These are phyloP conservation scores for Varanus salvator DNA, from an alignment of 2,113 vertebrate genomes.

Conservation along the genomic window DNA sequence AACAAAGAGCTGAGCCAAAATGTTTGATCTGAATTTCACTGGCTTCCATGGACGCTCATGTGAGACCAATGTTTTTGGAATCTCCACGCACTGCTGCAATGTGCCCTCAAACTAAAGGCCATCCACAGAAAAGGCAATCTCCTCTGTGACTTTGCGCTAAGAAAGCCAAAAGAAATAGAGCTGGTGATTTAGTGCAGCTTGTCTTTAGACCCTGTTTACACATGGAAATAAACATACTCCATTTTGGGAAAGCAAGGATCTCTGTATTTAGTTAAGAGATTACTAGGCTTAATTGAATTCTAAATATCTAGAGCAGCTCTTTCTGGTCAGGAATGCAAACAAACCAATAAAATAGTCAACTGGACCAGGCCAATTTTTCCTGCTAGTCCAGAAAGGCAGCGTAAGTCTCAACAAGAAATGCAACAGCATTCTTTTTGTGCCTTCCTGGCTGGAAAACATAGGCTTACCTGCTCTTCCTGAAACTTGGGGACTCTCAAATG, in stretches of 20 bases:
- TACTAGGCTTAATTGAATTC: slow-evolving; percentile 41
- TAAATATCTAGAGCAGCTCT: not conserved
- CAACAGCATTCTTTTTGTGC: not conserved
- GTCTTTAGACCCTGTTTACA: slow-evolving; percentile 45
- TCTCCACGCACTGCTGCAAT: rapidly evolving
- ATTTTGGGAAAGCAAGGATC: slow-evolving; percentile 22
- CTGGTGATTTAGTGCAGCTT: not conserved
- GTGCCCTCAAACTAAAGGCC: rapidly evolving
- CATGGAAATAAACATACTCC: slow-evolving; percentile 51
- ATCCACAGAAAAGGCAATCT: not conserved
- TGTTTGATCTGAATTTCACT: not conserved
- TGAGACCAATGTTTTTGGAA: rapidly evolving
- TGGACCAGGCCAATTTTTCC: not conserved
- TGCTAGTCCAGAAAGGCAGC: not conserved
- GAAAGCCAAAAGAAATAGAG: slow-evolving; percentile 4
- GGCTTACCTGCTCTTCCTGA: too few relatives aligned
- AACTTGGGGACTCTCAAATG: too few relatives aligned
- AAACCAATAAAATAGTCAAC: not conserved
- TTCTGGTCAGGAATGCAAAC: slow-evolving; percentile 1
- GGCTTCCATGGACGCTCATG: rapidly evolving
- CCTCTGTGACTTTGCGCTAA: slow-evolving; percentile 15
- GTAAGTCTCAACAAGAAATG: not conserved
- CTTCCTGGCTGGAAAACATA: too few relatives aligned
- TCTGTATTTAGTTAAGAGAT: slow-evolving; percentile 63
- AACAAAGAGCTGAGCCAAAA: not conserved